Percentiles rank a stretch among this genome's conserved stretches.
Evolutionary conservation across 2,113 vertebrate genomes (phyloP).

Genomic region (Varanus komodoensis): DNA sequence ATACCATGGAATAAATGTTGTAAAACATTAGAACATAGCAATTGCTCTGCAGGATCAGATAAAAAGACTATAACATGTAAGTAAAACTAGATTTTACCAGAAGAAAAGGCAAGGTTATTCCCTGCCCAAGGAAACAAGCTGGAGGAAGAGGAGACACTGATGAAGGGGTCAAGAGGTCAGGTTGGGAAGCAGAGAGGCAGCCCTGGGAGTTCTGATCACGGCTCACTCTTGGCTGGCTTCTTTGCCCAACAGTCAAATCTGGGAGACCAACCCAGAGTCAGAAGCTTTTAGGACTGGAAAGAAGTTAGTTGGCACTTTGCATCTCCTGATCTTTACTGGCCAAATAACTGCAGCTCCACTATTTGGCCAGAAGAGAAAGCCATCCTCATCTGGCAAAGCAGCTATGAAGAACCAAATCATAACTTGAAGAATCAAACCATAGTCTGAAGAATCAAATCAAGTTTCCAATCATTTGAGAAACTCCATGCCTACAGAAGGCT

Average conservation of each 20-base stretch:
- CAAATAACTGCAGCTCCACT: not conserved
- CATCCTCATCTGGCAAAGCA: not conserved
- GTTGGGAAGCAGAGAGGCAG: not conserved
- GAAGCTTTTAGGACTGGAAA: not conserved
- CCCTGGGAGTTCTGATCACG: not conserved
- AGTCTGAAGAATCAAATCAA: no score
- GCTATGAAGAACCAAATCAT: not conserved
- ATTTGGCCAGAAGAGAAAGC: not conserved
- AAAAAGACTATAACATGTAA: not conserved
- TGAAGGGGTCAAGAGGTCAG: not conserved
- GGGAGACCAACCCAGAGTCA: not conserved
- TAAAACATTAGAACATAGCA: not conserved
- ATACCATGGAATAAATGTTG: conserved; percentile 28
- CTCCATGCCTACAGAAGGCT: no score
- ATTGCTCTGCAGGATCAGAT: not conserved
- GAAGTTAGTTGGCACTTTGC: not conserved
- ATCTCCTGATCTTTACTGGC: not conserved
- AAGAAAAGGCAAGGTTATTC: not conserved
- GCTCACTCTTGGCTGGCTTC: not conserved
- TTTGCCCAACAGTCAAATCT: not conserved
- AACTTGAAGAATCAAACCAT: no score
- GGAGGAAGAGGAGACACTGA: not conserved
- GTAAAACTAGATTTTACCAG: not conserved
- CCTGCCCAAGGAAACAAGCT: not conserved
- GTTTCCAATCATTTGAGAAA: no score